Percentiles rank a stretch among this genome's conserved stretches.
These are phyloP conservation scores for Vimba vimba DNA, from an alignment of 2,113 vertebrate species.

Conservation along the genomic window DNA sequence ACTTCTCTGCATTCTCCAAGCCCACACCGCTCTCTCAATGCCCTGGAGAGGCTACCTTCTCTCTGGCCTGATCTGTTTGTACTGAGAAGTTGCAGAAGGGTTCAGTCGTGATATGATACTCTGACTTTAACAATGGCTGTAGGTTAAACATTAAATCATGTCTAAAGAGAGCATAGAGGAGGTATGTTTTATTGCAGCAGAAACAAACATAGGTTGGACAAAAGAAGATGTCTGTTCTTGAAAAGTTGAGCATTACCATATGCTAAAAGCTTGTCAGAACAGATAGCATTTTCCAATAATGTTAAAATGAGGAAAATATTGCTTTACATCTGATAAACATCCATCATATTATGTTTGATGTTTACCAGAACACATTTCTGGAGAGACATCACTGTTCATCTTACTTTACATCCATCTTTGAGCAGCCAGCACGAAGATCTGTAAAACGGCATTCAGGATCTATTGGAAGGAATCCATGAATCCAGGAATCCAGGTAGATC, in stretches of 20 bases:
- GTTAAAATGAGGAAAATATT: neutral
- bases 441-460: neutral
- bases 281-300: neutral
- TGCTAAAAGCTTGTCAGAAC: constrained; percentile 9
- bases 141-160: constrained; percentile 35
- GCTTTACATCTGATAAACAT: constrained; percentile 15
- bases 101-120: constrained; percentile 21
- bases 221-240: neutral
- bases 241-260: neutral
- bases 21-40: neutral
- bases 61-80: constrained; percentile 3
- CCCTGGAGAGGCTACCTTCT: constrained; percentile 12
- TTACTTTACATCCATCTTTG: neutral
- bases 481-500: neutral
- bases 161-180: neutral
- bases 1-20: neutral
- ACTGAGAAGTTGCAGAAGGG: constrained; percentile 5
- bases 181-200: constrained; percentile 9
- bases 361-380: neutral
- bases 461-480: neutral
- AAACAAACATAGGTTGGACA: neutral
- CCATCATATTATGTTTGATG: constrained; percentile 10
- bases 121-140: constrained; percentile 21
- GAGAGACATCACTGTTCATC: neutral
- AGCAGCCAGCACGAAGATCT: neutral